Base-by-base conservation (phyloP, 2,113 vertebrate genomes). In the Dissostichus mawsoni region DNA sequence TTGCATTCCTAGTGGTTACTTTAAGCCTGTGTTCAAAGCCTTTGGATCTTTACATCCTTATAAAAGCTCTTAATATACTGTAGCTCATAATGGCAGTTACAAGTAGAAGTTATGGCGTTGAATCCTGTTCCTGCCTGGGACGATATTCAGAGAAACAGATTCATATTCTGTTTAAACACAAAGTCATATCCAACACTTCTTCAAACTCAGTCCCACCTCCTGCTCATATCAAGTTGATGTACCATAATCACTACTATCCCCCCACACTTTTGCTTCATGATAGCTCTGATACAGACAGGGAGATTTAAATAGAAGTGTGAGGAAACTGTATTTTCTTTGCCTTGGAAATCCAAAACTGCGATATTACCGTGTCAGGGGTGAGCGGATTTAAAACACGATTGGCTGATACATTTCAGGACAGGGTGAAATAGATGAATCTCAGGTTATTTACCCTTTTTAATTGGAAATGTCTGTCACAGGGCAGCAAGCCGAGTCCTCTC, bases 381-480 rank as follows among this genome's bases (percentile, higher is more conserved):
- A 92, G 66, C 11, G 73, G 88, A 90, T 93, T 91, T 92, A 92
- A 89, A 78, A 76, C 78, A 86, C 47, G 81, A 92, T 92, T 76
- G 75, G 82, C 89, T 81, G 91, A 93, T 92, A 90, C 89, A 91
- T 87, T 79, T 76, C 3, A 20, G 77, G 85, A 92, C 90, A 86
- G 86, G 87, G 71, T 80, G 81, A 89, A 91, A 91, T 87, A 89
- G 92, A 93, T 89, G 84, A 92, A 88, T 88, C 88, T 87, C 80
- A 81, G 91, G 88, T 92, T 93, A 95, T 95, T 94, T 95, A 94
- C 92, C 87, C 71, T 89, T 90, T 90, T 93, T 95, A 95, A 95
- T 94, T 94, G 94, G 89, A 95, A 94, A 92, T 93, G 93, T 93
- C 93, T 87, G 89, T 94, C 93, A 94, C 89, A 83, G 77, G 79